Percentiles rank a stretch among this genome's conserved stretches.
Evolutionary conservation across 1,140 invertebrate species (phyloP).

Genomic region (Diplogasteroides magnus): DNA sequence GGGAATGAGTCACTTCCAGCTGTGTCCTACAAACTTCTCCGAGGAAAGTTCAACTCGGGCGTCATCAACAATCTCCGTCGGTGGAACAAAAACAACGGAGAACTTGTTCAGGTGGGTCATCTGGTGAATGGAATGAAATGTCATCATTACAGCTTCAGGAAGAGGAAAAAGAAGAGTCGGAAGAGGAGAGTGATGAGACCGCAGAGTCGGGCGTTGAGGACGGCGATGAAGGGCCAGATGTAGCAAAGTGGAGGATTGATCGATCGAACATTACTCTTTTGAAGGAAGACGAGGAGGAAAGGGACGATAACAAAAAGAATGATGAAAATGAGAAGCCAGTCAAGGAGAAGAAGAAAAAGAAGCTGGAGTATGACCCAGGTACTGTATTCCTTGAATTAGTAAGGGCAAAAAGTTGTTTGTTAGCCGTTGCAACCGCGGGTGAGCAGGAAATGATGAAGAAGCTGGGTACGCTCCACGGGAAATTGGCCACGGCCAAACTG

Average conservation of each 20-base stretch:
- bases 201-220: too few species aligned
- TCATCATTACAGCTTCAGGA: not conserved
- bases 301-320: not conserved
- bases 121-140: not conserved
- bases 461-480: conserved; percentile 30
- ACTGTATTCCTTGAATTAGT: not conserved
- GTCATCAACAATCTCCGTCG: not conserved
- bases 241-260: not conserved
- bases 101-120: not conserved
- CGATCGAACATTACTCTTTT: not conserved
- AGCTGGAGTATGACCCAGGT: not conserved
- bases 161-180: conserved; percentile 5
- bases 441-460: conserved; percentile 19
- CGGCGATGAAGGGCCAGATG: too few species aligned
- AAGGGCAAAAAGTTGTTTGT: not conserved
- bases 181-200: conserved; percentile 6
- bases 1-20: too few species aligned
- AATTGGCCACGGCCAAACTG: conserved; percentile 28
- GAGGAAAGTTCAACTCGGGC: not conserved
- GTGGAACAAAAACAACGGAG: not conserved
- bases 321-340: not conserved
- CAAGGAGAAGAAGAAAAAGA: not conserved
- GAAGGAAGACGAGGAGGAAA: not conserved
- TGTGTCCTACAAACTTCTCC: too few species aligned
- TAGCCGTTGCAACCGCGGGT: not conserved